Conservation (phyloP, 2,888 invertebrate species). For the Alviniconcha strummeri region DNA sequence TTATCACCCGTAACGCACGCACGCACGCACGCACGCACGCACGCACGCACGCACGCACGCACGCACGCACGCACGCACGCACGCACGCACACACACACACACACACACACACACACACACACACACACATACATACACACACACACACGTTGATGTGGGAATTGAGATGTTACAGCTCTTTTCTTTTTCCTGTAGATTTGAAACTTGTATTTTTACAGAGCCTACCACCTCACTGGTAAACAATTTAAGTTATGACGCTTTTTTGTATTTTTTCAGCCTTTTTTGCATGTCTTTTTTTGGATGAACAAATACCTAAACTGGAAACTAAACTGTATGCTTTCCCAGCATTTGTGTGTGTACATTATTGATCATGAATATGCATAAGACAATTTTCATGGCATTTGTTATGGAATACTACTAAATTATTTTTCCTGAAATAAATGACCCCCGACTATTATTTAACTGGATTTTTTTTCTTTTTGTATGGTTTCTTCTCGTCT, state of each 20-base stretch:
- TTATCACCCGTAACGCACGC: not conserved
- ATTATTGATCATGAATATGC: not conserved
- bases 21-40: no score
- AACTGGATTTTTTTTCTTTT: no score
- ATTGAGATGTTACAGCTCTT: no score
- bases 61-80: not conserved
- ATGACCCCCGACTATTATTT: not conserved
- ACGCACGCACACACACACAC: not conserved
- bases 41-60: not conserved
- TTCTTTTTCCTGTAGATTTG: no score
- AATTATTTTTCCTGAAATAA: conserved; percentile 21
- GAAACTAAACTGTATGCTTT: not conserved
- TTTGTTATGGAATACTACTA: conserved; percentile 16
- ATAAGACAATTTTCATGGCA: conserved; percentile 21
- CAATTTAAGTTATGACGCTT: no score
- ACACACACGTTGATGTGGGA: not conserved
- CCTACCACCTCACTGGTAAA: no score
- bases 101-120: not conserved
- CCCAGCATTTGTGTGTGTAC: not conserved
- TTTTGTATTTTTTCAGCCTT: no score
- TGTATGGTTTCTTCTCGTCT: no score
- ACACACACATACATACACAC: not conserved
- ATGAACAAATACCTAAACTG: not conserved
- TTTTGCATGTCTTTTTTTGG: not conserved
- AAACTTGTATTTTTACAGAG: no score